Evolutionary conservation across 2,113 vertebrate species (phyloP).

Genomic region (Symphodus melops): DNA sequence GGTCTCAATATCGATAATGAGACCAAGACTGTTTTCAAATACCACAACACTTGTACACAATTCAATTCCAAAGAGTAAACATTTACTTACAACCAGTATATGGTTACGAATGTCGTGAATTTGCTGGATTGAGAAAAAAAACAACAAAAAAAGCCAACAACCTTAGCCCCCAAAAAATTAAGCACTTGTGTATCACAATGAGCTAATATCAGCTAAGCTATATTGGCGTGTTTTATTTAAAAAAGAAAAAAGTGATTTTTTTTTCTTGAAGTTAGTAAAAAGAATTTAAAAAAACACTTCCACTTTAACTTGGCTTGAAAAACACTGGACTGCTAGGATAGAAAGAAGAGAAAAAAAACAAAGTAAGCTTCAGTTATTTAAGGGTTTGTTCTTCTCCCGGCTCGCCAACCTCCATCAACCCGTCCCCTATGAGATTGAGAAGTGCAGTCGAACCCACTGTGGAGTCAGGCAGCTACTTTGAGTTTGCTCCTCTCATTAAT

Average conservation of each 20-base stretch:
- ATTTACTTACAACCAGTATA: too few species aligned
- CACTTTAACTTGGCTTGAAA: constrained; percentile 17
- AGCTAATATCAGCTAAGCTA: too few species aligned
- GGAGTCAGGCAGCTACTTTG: constrained; percentile 44
- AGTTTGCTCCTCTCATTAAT: constrained; percentile 64
- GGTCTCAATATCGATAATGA: too few species aligned
- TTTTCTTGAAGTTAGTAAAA: neutral
- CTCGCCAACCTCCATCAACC: neutral
- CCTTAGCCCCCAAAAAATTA: too few species aligned
- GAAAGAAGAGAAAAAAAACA: constrained; percentile 24
- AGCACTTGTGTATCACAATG: too few species aligned
- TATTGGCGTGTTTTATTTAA: too few species aligned
- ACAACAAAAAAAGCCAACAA: too few species aligned
- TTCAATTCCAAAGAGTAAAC: too few species aligned
- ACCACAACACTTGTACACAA: too few species aligned
- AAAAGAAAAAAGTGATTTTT: neutral
- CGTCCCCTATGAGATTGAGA: neutral
- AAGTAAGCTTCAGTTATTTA: neutral
- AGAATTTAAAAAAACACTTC: neutral
- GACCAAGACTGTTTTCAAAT: too few species aligned
- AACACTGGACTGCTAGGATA: constrained; percentile 12
- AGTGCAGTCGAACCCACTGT: constrained; percentile 6
- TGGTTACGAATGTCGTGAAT: too few species aligned
- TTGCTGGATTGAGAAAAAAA: too few species aligned
- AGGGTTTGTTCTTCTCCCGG: constrained; percentile 1